Evolutionary conservation across 2,888 invertebrate species (phyloP), one percentile per base, ranked within the genome.

Genomic region (Imbricaverruca yamaguchii): DNA sequence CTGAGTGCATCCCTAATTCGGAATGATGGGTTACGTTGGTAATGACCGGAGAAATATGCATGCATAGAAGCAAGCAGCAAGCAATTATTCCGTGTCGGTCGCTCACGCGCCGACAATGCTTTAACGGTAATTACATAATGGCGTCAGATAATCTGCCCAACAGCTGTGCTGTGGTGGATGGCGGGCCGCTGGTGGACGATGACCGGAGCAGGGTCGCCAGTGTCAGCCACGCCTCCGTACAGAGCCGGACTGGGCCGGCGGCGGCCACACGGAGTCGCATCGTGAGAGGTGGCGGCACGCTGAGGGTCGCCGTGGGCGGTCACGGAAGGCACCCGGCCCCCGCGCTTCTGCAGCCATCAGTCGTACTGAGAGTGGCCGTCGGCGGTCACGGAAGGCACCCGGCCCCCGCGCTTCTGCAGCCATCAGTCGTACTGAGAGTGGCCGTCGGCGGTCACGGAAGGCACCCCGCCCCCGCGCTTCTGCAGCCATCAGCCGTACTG

Each of bases 251-350:
- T 69, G 39, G 69, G 69, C 39, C 69, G 69, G 39, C 39, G 15
- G 61, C 61, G 61, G 69, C 69, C 69, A 25, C 69, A 39, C 23
- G 39, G 39, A 13, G 69, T 39, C 15, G 69, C 15, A 13, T 13
- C 39, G 25, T 65, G 69, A 69, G 69, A 23, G 69, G 39, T 12
- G 39, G 39, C 39, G 39, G 39, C 39, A 4, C 39, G 39, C 39
- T 39, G 39, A 39, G 39, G 1, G 39, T 39, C 21, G 18, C 21
- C 2, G 74, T 74, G 74, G 74, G 74, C 74, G 74, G 74, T 39
- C 74, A 39, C 53, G 39, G 53, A 74, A 74, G n/a, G 55, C 74
- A 74, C 74, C 55, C 74, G 53, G 74, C 53, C 67, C 11, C n/a
- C 69, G 39, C 39, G 39, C 39, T 39, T 39, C 39, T 39, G 4